phyloP scores from a whole-genome alignment of 2,888 invertebrate genomes.

The Xestoiulus laeticollis region DNA sequence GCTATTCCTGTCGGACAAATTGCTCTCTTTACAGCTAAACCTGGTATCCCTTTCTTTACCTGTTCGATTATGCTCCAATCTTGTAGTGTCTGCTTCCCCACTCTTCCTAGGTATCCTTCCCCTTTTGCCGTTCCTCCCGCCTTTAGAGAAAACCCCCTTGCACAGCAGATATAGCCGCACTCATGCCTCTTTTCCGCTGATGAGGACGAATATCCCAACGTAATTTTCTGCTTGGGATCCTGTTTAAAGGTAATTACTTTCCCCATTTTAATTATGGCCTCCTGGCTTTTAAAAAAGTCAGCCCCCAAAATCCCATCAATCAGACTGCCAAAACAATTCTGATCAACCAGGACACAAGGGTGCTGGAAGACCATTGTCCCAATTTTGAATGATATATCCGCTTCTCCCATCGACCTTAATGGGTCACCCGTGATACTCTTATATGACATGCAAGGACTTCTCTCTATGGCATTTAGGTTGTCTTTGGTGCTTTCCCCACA shows the following conservation, averaged over 20 bases:
- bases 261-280: neutral
- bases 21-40: neutral
- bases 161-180: too few species aligned
- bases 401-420: neutral
- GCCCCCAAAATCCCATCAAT: neutral
- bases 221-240: neutral
- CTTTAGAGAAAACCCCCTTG: neutral
- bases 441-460: neutral
- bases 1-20: neutral
- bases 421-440: neutral
- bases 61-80: too few species aligned
- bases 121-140: neutral
- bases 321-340: neutral
- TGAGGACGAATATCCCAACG: neutral
- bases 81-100: neutral
- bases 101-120: neutral
- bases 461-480: neutral
- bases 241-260: neutral
- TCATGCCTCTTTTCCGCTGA: too few species aligned
- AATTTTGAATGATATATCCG: neutral
- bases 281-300: neutral
- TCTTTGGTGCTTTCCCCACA: neutral
- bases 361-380: neutral
- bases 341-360: neutral
- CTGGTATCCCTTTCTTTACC: neutral